These are phyloP conservation scores for Mesorhabditis belari DNA, from an alignment of 2,888 invertebrate species.

Conservation along the genomic window DNA sequence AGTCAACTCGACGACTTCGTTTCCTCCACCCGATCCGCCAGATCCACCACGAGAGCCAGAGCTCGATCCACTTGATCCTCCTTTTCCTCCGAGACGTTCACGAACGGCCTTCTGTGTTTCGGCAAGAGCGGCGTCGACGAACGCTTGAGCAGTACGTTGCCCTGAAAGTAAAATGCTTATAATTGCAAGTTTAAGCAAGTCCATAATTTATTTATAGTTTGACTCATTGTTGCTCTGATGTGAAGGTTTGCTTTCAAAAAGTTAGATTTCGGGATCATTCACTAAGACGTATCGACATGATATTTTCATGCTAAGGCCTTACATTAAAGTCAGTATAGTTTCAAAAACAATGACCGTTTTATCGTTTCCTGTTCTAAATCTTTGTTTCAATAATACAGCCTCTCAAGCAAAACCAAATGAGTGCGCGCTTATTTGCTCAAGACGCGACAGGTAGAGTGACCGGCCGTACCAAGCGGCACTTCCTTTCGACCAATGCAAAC, in stretches of 20 bases:
- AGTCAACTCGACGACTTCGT: slow-evolving; percentile 79
- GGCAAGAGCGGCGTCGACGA: slow-evolving; percentile 77
- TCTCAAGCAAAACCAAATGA: too few species aligned
- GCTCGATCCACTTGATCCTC: slow-evolving; percentile 4
- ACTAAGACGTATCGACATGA: too few species aligned
- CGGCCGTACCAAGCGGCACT: background rate
- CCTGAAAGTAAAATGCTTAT: slow-evolving; percentile 21
- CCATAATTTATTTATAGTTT: too few species aligned
- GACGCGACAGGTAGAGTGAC: background rate
- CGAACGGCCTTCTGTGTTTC: slow-evolving; percentile 64
- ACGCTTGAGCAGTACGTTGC: slow-evolving; percentile 71
- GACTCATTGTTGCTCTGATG: too few species aligned
- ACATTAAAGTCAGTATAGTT: too few species aligned
- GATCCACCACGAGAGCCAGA: slow-evolving; percentile 18
- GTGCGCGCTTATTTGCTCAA: background rate
- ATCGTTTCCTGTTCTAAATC: too few species aligned
- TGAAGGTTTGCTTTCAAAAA: background rate
- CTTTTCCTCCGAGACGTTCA: slow-evolving; percentile 41
- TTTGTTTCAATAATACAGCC: too few species aligned
- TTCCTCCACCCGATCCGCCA: slow-evolving; percentile 29
- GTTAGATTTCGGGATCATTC: background rate
- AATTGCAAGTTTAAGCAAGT: too few species aligned
- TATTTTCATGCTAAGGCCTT: too few species aligned
- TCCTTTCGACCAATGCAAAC: background rate
- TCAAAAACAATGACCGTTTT: too few species aligned